Conservation (phyloP, 2,888 invertebrate genomes). For the Parnassius glacialis region DNA sequence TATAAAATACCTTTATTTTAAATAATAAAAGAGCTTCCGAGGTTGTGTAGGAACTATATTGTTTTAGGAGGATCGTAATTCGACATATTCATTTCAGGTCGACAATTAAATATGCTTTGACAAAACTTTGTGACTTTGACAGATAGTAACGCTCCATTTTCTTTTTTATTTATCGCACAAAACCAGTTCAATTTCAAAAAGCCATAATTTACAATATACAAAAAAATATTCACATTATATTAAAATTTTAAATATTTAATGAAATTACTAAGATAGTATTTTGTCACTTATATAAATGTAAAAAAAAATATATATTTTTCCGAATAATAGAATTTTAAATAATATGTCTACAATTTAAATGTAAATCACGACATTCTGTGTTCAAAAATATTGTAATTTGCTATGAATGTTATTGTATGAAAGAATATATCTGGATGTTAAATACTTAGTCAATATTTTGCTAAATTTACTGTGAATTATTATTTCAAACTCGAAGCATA, state of each 20-base stretch:
- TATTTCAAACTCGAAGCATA: conserved; percentile 31
- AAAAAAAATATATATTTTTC: conserved; percentile 66
- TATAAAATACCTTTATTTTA: conserved; percentile 13
- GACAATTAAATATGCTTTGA: conserved; percentile 52
- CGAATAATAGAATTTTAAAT: conserved; percentile 62
- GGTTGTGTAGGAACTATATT: conserved; percentile 68
- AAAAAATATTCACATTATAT: conserved; percentile 39
- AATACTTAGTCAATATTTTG: conserved; percentile 32
- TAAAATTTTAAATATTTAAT: conserved; percentile 43
- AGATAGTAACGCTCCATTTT: conserved; percentile 45
- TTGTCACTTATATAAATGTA: conserved; percentile 43
- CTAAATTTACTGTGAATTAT: conserved; percentile 32
- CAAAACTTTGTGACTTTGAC: conserved; percentile 73
- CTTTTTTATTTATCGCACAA: conserved; percentile 68
- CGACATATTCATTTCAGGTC: conserved; percentile 39
- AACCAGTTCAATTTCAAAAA: conserved; percentile 38
- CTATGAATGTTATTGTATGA: conserved; percentile 64
- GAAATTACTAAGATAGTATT: conserved; percentile 51
- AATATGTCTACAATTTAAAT: conserved; percentile 69
- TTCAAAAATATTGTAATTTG: conserved; percentile 60
- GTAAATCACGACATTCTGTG: conserved; percentile 66
- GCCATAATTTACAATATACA: conserved; percentile 38
- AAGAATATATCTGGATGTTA: conserved; percentile 43
- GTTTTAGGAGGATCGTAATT: conserved; percentile 47
- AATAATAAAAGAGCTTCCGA: conserved; percentile 61